phyloP scores from a whole-genome alignment of 2,888 invertebrate species.

The Chloroclysta siterata region DNA sequence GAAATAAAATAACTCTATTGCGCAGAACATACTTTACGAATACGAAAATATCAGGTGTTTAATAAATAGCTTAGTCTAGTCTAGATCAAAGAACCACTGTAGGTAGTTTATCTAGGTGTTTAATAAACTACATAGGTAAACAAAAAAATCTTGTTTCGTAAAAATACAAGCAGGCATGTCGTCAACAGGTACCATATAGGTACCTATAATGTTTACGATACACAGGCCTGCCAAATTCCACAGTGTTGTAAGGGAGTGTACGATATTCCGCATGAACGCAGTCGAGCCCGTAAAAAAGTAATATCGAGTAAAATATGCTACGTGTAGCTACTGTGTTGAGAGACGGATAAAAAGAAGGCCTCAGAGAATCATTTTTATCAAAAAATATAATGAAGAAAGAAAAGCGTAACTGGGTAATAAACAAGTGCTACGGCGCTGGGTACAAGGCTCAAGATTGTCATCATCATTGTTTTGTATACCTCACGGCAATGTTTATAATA shows the following conservation, averaged over 20 bases:
- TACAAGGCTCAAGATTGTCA: background rate
- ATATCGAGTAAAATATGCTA: constrained; percentile 11
- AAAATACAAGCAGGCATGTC: background rate
- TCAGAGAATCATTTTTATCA: constrained; percentile 4
- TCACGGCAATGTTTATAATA: background rate
- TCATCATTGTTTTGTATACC: background rate
- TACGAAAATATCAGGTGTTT: too few relatives aligned
- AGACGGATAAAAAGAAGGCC: constrained; percentile 1
- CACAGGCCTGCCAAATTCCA: background rate
- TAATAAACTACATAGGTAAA: too few relatives aligned
- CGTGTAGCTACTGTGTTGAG: constrained; percentile 2
- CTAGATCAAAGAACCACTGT: too few relatives aligned
- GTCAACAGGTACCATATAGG: background rate
- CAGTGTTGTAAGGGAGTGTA: background rate
- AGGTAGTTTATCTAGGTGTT: too few relatives aligned
- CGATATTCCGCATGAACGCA: constrained; percentile 3
- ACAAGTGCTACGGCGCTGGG: background rate
- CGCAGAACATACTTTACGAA: too few relatives aligned
- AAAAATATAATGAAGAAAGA: constrained; percentile 7
- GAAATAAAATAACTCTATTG: too few relatives aligned
- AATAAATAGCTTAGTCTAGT: too few relatives aligned
- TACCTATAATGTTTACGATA: background rate
- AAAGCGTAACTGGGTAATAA: constrained; percentile 4
- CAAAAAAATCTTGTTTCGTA: too few relatives aligned
- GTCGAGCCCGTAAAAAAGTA: constrained; percentile 11